phyloP scores from a whole-genome alignment of 2,888 invertebrate species.

The Busseola fusca region DNA sequence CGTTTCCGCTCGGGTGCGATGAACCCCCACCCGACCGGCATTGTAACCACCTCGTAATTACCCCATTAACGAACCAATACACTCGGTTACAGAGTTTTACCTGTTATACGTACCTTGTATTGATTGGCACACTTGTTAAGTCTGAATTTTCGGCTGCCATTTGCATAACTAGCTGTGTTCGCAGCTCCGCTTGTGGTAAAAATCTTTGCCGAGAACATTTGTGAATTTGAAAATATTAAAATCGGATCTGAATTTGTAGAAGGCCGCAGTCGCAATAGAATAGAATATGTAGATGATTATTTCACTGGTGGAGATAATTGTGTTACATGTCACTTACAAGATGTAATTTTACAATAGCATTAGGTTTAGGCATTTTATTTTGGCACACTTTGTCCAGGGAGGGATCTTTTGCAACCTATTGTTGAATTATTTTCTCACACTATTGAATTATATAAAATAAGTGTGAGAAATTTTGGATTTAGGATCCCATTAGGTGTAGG shows the following conservation, averaged over 20 bases:
- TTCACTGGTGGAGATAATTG: too few relatives aligned
- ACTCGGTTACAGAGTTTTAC: slow-evolving; percentile 39
- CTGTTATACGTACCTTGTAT: slow-evolving; percentile 26
- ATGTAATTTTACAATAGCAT: too few relatives aligned
- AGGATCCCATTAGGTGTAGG: too few relatives aligned
- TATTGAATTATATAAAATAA: too few relatives aligned
- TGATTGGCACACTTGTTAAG: slow-evolving; percentile 29
- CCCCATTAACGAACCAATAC: slow-evolving; percentile 67
- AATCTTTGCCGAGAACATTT: background rate
- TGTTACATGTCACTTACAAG: too few relatives aligned
- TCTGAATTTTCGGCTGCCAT: slow-evolving; percentile 28
- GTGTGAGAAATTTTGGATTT: too few relatives aligned
- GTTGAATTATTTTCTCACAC: too few relatives aligned
- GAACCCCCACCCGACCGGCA: slow-evolving; percentile 62
- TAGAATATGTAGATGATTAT: too few relatives aligned
- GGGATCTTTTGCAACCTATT: too few relatives aligned
- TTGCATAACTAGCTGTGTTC: slow-evolving; percentile 1
- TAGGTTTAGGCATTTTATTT: too few relatives aligned
- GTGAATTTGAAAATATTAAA: background rate
- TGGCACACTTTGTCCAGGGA: too few relatives aligned
- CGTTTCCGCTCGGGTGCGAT: slow-evolving; percentile 65
- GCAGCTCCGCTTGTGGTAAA: background rate
- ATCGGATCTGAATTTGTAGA: background rate
- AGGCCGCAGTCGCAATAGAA: background rate
- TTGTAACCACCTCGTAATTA: slow-evolving; percentile 68